Evolutionary conservation across 1,140 invertebrate genomes (phyloP), one percentile per base, ranked within the genome.

Genomic region (Pseudomyrmex flavicornis): DNA sequence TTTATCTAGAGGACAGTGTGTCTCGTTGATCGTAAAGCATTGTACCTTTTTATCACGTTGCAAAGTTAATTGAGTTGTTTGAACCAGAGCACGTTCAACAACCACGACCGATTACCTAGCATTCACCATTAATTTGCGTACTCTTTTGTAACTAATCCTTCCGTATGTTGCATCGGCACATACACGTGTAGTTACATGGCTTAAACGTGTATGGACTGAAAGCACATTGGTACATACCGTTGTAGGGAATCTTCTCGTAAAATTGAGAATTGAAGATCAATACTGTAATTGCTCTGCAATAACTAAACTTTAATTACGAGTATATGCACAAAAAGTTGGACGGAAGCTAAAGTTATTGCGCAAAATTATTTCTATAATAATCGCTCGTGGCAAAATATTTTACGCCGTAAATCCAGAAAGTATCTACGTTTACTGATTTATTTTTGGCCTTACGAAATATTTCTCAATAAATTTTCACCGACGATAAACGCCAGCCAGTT

Each of bases 51-150:
- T 50, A 80, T 80, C 65, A 59, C 46, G 44, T 17, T 46, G 5
- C 17, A 7, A 80, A 72, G 76, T 80, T 80, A 72, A 80, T 80
- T 80, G 66, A 66, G 15, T 72, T 72, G 66, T 80, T 80, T 72
- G 56, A 50, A 72, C 12, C 44, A 17, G 54, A 15, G 65, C 13
- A 52, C 68, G 35, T 35, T 35, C 35, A 17, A 12, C 72, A 70
- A 59, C 44, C 44, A 35, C 50, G 62, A 46, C 12, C 52, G 17
- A 20, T 46, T 2, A 10, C 4, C 22, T 44, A 20, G 8, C 2
- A 44, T 68, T 13, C 52, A 15, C 75, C 15, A 58, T 79, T 59
- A 79, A 70, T 79, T 70, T 59, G 44, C 65, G 35, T 59, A 48
- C 44, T 58, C 26, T 70, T 79, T 79, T 79, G 76, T 59, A 79